phyloP scores from a whole-genome alignment of 2,113 vertebrate species.

The Romanogobio albipinnatus region DNA sequence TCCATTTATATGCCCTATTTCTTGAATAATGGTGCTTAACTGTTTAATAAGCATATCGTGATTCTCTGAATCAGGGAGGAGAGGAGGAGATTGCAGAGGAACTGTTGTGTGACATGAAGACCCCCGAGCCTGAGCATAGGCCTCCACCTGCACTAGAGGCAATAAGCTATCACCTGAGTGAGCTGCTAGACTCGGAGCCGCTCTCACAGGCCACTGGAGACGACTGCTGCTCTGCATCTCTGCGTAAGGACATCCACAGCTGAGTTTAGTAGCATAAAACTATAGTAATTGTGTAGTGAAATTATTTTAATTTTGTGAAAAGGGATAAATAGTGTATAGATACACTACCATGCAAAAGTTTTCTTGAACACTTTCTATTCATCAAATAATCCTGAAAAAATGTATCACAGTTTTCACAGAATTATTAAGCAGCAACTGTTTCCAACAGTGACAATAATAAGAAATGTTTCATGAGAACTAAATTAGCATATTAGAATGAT shows the following conservation, averaged over 20 bases:
- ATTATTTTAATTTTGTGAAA: not conserved
- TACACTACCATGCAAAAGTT: not conserved
- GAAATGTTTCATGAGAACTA: not conserved
- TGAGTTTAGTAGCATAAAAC: not conserved
- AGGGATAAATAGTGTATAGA: not conserved
- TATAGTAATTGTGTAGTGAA: not conserved
- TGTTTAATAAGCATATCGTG: not conserved
- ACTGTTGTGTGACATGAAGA: slow-evolving; percentile 45
- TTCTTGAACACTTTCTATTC: not conserved
- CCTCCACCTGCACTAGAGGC: slow-evolving; percentile 46
- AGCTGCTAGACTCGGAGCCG: slow-evolving; percentile 55
- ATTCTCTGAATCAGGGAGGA: not conserved
- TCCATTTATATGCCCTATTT: not conserved
- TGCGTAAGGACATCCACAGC: slow-evolving; percentile 49
- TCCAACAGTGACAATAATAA: not conserved
- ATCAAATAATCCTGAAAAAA: not conserved
- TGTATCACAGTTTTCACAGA: too few species aligned
- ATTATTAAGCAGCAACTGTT: not conserved
- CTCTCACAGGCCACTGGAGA: slow-evolving; percentile 45
- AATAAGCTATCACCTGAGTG: slow-evolving; percentile 50
- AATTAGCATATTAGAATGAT: not conserved
- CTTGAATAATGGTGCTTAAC: not conserved
- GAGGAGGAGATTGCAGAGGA: slow-evolving; percentile 21
- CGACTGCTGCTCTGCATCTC: slow-evolving; percentile 42
- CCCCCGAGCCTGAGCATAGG: slow-evolving; percentile 50